Percentiles rank a stretch among this genome's conserved stretches.
These are phyloP conservation scores for Strigamia maritima DNA, from an alignment of 2,888 invertebrate species.

Conservation along the genomic window DNA sequence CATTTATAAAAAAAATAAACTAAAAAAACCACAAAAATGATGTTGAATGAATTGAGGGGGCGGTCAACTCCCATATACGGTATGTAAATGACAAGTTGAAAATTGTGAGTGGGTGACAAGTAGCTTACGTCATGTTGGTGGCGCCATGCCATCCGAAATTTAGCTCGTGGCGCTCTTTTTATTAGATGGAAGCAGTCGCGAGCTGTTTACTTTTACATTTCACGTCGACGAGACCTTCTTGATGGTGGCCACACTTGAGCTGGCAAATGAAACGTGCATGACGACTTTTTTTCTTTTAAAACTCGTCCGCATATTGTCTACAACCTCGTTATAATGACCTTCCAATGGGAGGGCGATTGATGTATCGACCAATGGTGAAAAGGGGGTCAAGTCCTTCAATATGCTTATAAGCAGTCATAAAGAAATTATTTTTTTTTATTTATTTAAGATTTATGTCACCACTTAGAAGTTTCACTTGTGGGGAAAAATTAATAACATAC, in stretches of 20 bases:
- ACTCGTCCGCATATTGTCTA: conserved; percentile 12
- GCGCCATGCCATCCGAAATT: conserved; percentile 15
- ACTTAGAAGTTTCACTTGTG: conserved; percentile 4
- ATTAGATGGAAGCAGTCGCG: no score
- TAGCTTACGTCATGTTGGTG: conserved; percentile 26
- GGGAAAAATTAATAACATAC: conserved; percentile 12
- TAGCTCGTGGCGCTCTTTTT: neutral
- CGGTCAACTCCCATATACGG: conserved; percentile 9
- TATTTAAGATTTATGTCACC: neutral
- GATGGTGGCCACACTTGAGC: neutral
- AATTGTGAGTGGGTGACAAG: conserved; percentile 24
- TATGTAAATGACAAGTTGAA: neutral
- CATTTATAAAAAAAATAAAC: neutral
- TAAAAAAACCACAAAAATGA: neutral
- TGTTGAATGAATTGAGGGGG: neutral
- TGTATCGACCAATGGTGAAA: conserved; percentile 2
- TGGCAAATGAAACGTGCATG: conserved; percentile 1
- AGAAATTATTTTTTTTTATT: neutral
- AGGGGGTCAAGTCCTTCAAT: conserved; percentile 18
- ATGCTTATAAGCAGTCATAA: conserved; percentile 12
- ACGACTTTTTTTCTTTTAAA: neutral
- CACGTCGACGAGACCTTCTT: neutral
- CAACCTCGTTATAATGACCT: conserved; percentile 20
- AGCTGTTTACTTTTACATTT: conserved; percentile 6
- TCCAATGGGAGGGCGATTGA: conserved; percentile 20